Evolutionary conservation across 2,888 invertebrate genomes (phyloP).

Genomic region (Sabatieria punctata): DNA sequence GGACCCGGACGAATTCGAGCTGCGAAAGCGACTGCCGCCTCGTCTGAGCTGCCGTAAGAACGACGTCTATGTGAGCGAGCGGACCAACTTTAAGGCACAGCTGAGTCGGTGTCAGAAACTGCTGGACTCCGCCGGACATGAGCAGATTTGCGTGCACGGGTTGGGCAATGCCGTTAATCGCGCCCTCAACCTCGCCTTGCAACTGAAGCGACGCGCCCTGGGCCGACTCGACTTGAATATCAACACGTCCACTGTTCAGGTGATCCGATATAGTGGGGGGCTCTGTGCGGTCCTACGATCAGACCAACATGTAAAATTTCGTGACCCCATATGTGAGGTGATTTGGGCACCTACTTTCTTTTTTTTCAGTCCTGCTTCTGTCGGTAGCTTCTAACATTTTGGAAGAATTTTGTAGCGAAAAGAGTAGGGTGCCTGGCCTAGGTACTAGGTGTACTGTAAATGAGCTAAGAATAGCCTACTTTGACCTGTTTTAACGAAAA

Average conservation of each 20-base stretch:
- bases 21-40: slow-evolving; percentile 50
- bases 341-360: no score
- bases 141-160: slow-evolving; percentile 59
- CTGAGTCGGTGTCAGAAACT: background rate
- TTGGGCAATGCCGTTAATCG: slow-evolving; percentile 67
- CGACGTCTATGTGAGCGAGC: slow-evolving; percentile 56
- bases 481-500: no score
- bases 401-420: no score
- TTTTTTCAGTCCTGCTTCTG: no score
- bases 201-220: slow-evolving; percentile 38
- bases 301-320: no score
- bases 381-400: no score
- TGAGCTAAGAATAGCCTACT: no score
- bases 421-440: no score
- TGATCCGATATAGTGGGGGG: no score
- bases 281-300: no score
- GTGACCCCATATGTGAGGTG: no score
- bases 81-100: background rate
- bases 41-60: slow-evolving; percentile 49
- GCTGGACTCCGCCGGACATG: background rate
- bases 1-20: slow-evolving; percentile 37
- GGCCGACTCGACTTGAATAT: slow-evolving; percentile 55
- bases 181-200: slow-evolving; percentile 65
- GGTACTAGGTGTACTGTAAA: no score
- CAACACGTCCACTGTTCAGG: slow-evolving; percentile 66